A percentile compares a stretch with the other conserved stretches of the same genome.
Evolutionary conservation across 2,113 vertebrate species (phyloP).

Genomic region (Gopherus evgoodei): DNA sequence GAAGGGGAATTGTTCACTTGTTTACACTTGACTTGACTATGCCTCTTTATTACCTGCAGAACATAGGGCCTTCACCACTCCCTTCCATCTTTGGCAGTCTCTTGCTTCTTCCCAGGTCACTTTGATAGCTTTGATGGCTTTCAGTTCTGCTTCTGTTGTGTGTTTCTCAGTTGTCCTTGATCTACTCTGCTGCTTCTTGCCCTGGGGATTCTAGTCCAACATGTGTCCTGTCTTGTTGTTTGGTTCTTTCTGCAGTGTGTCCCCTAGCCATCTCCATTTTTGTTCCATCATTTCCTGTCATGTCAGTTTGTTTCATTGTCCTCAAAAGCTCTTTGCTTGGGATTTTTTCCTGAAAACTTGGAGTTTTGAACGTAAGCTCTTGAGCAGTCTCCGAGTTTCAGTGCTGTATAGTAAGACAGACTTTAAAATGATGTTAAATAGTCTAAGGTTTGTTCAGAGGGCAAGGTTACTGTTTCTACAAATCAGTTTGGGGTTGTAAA

Average conservation of each 20-base stretch:
- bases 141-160: too few relatives aligned
- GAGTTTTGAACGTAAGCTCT: neutral
- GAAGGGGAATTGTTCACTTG: neutral
- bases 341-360: neutral
- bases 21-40: neutral
- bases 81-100: neutral
- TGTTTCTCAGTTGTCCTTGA: neutral
- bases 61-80: neutral
- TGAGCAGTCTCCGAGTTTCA: neutral
- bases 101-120: neutral
- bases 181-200: neutral
- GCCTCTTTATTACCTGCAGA: neutral
- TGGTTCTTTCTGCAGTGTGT: neutral
- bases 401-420: neutral
- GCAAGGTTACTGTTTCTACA: neutral
- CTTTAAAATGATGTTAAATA: neutral
- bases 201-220: neutral
- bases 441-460: neutral
- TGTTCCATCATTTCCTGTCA: neutral
- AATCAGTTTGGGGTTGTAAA: neutral
- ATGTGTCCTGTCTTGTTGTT: neutral
- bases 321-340: neutral
- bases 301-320: neutral
- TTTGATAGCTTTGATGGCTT: too few relatives aligned
- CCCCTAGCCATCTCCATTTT: neutral